A percentile compares a stretch with the other conserved stretches of the same genome.
Conservation (phyloP, 2,113 vertebrate genomes). For the Sus scrofa region T2T-Sscrofa CM000816.6:10560501-10561000, state of each 20-base stretch:
- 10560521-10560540: neutral
- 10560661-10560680: neutral
- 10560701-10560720: neutral
- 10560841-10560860: neutral
- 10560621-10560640: fast-evolving
- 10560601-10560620: neutral
- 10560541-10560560: too few species aligned
- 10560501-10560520: fast-evolving
- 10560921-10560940: fast-evolving
- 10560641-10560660: neutral
- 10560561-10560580: neutral
- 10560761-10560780: neutral
- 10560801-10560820: neutral
- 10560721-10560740: neutral
- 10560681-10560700: neutral
- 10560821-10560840: neutral
- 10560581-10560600: neutral
- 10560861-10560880: too few species aligned
- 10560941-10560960: neutral
- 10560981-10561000: neutral
- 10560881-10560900: neutral
- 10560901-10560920: fast-evolving
- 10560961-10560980: fast-evolving
- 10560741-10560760: neutral
- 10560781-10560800: neutral